Percentiles rank a stretch among this genome's conserved stretches.
These are phyloP conservation scores for Ceratosolen fusciceps DNA, from an alignment of 1,140 invertebrate genomes.

Conservation along the genomic window DNA sequence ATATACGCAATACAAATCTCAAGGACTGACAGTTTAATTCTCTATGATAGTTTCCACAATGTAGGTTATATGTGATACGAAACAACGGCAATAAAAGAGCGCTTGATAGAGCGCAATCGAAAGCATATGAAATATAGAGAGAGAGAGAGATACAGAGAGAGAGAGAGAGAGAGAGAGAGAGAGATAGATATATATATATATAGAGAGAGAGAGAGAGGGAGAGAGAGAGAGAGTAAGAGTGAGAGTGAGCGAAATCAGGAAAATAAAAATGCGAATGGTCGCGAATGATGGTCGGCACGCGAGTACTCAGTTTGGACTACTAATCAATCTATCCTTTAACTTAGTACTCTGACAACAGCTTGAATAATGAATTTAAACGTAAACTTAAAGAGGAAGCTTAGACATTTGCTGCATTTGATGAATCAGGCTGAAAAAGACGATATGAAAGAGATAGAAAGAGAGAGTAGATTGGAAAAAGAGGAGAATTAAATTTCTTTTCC, in stretches of 20 bases:
- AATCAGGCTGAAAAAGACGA: neutral
- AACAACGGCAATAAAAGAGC: neutral
- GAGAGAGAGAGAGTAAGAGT: conserved; percentile 55
- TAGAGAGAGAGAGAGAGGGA: conserved; percentile 50
- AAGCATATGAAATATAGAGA: no score
- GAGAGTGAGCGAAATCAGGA: conserved; percentile 43
- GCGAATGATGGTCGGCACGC: conserved; percentile 59
- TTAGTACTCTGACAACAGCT: conserved; percentile 63
- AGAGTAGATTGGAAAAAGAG: neutral
- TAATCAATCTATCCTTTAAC: conserved; percentile 65
- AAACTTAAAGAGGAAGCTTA: conserved; percentile 5
- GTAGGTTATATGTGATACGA: conserved; percentile 39
- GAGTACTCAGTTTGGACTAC: conserved; percentile 52
- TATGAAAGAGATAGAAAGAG: neutral
- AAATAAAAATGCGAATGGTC: conserved; percentile 54
- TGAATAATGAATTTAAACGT: conserved; percentile 62
- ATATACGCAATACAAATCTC: neutral
- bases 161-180: conserved; percentile 41
- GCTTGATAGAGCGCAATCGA: no score
- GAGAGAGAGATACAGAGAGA: no score
- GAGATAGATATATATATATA: no score
- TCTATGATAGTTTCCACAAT: conserved; percentile 56
- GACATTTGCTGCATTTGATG: neutral
- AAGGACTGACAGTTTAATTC: conserved; percentile 59
- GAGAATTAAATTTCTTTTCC: neutral